Evolutionary conservation across 2,113 vertebrate species (phyloP).

Genomic region (Balaenoptera acutorostrata): DNA sequence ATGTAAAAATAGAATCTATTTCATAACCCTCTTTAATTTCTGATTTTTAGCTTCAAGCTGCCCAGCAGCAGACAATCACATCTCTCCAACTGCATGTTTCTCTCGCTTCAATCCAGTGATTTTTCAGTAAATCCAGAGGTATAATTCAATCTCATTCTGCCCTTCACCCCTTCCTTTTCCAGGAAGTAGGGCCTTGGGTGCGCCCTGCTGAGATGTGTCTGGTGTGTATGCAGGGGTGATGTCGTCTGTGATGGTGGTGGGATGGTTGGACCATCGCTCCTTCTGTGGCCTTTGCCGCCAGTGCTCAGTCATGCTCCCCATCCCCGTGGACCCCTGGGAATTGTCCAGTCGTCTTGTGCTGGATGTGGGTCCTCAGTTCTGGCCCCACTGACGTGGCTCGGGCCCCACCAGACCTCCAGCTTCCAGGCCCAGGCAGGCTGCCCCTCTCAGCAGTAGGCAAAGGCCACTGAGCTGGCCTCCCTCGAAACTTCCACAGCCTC

Average conservation of each 20-base stretch:
- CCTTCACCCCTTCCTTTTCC: neutral
- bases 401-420: neutral
- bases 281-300: neutral
- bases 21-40: constrained; percentile 35
- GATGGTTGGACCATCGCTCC: neutral
- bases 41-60: neutral
- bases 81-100: neutral
- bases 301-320: neutral
- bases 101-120: neutral
- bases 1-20: constrained; percentile 34
- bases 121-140: neutral
- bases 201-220: too few relatives aligned
- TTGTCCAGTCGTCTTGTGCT: neutral
- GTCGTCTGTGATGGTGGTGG: neutral
- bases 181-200: neutral
- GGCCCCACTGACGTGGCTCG: neutral
- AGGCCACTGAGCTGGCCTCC: too few relatives aligned
- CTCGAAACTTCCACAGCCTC: neutral
- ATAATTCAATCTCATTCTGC: neutral
- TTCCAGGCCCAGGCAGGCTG: neutral
- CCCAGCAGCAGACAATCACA: neutral
- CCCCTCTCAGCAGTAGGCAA: neutral
- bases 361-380: neutral
- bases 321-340: neutral
- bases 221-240: too few relatives aligned